A percentile compares a stretch with the other conserved stretches of the same genome.
Evolutionary conservation across 1,140 invertebrate species (phyloP).

Genomic region (Thaumetopoea pityocampa): DNA sequence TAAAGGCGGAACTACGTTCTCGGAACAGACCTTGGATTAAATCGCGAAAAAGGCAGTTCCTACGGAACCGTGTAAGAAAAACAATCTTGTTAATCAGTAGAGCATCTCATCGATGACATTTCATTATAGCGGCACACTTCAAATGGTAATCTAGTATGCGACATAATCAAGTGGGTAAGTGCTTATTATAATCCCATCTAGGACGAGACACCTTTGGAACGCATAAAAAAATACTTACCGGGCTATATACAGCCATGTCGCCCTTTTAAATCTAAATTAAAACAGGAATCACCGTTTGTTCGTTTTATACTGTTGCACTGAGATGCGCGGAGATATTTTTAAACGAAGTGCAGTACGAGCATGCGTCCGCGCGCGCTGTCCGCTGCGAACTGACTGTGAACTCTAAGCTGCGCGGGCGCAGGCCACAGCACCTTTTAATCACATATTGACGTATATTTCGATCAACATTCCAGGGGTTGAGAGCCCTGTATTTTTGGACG

Average conservation of each 20-base stretch:
- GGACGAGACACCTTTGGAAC: not conserved
- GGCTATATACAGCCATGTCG: slow-evolving; percentile 38
- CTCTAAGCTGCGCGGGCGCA: slow-evolving; percentile 46
- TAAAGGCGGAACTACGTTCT: too few relatives aligned
- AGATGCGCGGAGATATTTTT: slow-evolving; percentile 17
- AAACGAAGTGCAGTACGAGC: slow-evolving; percentile 16
- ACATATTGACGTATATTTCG: slow-evolving; percentile 25
- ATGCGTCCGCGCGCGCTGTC: slow-evolving; percentile 43
- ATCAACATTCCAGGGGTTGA: slow-evolving; percentile 58
- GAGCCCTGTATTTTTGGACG: slow-evolving; percentile 52
- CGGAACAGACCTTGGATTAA: too few relatives aligned
- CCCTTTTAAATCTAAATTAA: slow-evolving; percentile 54
- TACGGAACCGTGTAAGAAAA: slow-evolving; percentile 1
- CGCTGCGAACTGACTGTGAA: slow-evolving; percentile 65
- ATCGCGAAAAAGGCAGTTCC: too few relatives aligned
- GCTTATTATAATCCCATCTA: slow-evolving; percentile 11
- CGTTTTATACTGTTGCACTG: slow-evolving; percentile 39
- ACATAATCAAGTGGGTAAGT: slow-evolving; percentile 5
- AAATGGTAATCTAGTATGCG: slow-evolving; percentile 8
- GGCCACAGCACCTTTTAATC: slow-evolving; percentile 32
- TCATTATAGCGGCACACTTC: slow-evolving; percentile 9
- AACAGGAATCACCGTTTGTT: slow-evolving; percentile 48
- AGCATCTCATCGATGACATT: slow-evolving; percentile 7
- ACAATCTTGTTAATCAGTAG: slow-evolving; percentile 8
- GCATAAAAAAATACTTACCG: slow-evolving; percentile 40